phyloP scores from a whole-genome alignment of 2,797 vertebrate species.

The Streptopelia turtur region DNA sequence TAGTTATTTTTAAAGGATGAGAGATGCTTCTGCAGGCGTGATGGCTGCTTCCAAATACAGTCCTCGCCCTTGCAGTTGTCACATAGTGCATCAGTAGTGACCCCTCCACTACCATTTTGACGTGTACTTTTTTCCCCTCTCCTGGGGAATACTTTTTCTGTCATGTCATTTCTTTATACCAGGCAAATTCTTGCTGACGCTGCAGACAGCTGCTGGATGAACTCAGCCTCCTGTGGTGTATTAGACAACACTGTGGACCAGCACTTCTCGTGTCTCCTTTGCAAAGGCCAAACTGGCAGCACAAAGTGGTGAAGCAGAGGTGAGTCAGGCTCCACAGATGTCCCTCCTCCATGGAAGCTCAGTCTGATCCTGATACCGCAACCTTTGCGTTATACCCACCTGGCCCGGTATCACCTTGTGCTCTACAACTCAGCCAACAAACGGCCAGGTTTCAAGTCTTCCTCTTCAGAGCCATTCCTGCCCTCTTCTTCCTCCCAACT shows the following conservation, averaged over 20 bases:
- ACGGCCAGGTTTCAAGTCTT: background rate
- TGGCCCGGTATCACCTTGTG: background rate
- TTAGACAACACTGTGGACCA: background rate
- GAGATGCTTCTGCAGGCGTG: background rate
- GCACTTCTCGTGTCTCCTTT: background rate
- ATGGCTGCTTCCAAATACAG: background rate
- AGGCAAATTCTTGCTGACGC: background rate
- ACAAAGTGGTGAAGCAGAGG: background rate
- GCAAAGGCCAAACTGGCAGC: background rate
- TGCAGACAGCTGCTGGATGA: background rate
- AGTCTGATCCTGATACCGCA: background rate
- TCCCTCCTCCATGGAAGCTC: background rate
- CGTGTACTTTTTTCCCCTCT: background rate
- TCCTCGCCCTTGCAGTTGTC: background rate
- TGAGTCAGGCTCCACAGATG: background rate
- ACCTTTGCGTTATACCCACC: background rate
- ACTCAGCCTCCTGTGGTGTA: background rate
- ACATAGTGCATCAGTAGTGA: background rate
- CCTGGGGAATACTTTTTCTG: background rate
- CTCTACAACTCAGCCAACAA: background rate
- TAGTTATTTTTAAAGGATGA: background rate
- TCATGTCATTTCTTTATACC: background rate
- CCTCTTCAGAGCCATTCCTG: background rate
- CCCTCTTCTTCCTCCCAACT: background rate
- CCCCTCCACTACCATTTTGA: background rate